Evolutionary conservation across 2,113 vertebrate species (phyloP), one percentile per base, ranked within the genome.

Genomic region (Pachyramphus minor): DNA sequence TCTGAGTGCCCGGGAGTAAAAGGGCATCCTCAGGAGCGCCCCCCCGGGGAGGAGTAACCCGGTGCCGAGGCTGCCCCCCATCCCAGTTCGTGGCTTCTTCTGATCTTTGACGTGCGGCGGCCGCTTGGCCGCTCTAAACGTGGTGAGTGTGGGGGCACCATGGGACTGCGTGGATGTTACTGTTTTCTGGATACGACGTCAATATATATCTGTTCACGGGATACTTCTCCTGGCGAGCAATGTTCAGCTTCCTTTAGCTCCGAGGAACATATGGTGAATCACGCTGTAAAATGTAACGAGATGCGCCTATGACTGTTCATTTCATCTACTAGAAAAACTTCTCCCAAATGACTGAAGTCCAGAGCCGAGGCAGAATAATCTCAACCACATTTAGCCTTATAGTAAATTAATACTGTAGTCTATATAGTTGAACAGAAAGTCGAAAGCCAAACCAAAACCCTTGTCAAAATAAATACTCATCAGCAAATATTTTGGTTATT

Each of bases 391-490:
- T 98, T 96, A 95, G 92, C 89, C 96, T 93, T 45, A 72, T 45
- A 92, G 77, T 92, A 95, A 94, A 97, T 96, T 90, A 96, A 96
- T 96, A 84, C 96, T 94, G 84, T 93, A 95, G 93, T 81, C 93
- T 89, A 67, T 92, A 88, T 30, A 95, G 97, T 75, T 88, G 95
- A 94, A 94, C 10, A 56, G 97, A 96, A 97, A 97, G 91, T 95
- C 52, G 84, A 97, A 97, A 95, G 93, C 96, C 96, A 98, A 96
- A 96, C 94, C 88, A 50, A 97, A 91, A 47, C 45, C 87, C 95
- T 97, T 98, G 97, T 97, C 96, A 98, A 98, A 98, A 98, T 98
- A 98, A 98, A 98, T 97, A 98, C 94, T 98, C 97, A 98, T 98
- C 97, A 98, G 97, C 95, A 98, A 98, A 98, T 98, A 98, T 97